Conservation (phyloP, 30 jellyfish, hydroid and myxozoan species). For the Pseudorhiza aurosa region DNA sequence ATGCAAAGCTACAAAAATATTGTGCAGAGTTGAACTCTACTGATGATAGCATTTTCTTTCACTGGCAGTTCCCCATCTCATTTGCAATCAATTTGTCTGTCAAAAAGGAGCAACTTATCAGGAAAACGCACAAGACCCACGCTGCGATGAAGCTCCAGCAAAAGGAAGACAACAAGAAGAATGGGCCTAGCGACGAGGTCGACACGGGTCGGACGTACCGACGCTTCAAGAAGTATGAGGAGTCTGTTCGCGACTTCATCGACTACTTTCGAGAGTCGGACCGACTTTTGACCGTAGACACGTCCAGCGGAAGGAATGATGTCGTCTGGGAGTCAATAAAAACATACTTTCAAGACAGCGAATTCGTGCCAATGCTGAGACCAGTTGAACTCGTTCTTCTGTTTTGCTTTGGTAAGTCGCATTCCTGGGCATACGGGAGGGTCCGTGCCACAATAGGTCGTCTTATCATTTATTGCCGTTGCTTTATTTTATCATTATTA, state of each 20-base stretch:
- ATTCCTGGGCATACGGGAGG: no score
- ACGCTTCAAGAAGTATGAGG: constrained; percentile 71
- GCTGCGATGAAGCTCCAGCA: constrained; percentile 78
- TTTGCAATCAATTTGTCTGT: constrained; percentile 82
- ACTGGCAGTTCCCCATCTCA: constrained; percentile 77
- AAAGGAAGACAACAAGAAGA: constrained; percentile 9
- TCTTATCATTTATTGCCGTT: no score
- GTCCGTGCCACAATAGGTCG: no score
- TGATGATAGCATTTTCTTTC: no score
- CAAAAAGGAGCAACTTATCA: constrained; percentile 77
- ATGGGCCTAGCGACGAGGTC: constrained; percentile 86
- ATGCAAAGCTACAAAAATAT: no score
- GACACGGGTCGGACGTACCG: constrained; percentile 92
- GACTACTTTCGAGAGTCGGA: constrained; percentile 60
- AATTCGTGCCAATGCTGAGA: constrained; percentile 55
- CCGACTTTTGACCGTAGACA: constrained; percentile 82
- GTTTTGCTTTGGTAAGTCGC: constrained; percentile 80
- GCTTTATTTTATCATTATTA: no score
- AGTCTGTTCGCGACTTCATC: constrained; percentile 81
- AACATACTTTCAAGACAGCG: constrained; percentile 71
- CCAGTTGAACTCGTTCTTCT: constrained; percentile 67
- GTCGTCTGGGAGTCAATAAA: constrained; percentile 84
- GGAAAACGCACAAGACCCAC: constrained; percentile 80
- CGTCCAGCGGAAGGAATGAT: constrained; percentile 78
- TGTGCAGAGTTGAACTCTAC: no score